A percentile compares a stretch with the other conserved stretches of the same genome.
phyloP scores from a whole-genome alignment of 2,113 vertebrate species.

The Capreolus pygargus region DNA sequence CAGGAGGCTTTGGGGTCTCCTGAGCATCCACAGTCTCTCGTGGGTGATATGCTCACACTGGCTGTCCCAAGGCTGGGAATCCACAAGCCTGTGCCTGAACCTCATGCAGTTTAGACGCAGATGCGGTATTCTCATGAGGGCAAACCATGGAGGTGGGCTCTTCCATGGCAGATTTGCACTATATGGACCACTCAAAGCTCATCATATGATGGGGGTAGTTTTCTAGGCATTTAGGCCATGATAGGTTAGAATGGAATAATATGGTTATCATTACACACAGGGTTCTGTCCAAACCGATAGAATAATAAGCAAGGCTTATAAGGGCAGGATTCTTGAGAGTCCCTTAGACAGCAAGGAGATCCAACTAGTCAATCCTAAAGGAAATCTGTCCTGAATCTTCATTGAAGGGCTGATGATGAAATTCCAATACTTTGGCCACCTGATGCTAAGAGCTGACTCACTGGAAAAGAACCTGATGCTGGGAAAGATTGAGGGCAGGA shows the following conservation, averaged over 20 bases:
- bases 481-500: background rate
- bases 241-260: background rate
- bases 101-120: background rate
- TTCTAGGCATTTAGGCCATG: background rate
- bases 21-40: background rate
- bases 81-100: background rate
- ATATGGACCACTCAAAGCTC: rapidly evolving
- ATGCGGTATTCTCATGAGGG: background rate
- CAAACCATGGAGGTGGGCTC: rapidly evolving
- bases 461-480: background rate
- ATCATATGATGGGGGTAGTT: rapidly evolving
- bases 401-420: background rate
- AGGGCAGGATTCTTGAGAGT: background rate
- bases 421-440: background rate
- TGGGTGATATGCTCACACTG: background rate
- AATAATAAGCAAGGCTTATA: background rate
- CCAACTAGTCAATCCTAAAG: background rate
- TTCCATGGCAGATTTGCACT: rapidly evolving
- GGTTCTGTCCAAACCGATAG: rapidly evolving
- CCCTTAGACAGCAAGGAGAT: background rate
- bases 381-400: background rate
- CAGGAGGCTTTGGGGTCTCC: background rate
- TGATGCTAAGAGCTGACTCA: background rate
- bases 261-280: rapidly evolving
- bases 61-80: background rate